Evolutionary conservation across 1,140 invertebrate genomes (phyloP).

Genomic region (Drosophila melanogaster): DNA sequence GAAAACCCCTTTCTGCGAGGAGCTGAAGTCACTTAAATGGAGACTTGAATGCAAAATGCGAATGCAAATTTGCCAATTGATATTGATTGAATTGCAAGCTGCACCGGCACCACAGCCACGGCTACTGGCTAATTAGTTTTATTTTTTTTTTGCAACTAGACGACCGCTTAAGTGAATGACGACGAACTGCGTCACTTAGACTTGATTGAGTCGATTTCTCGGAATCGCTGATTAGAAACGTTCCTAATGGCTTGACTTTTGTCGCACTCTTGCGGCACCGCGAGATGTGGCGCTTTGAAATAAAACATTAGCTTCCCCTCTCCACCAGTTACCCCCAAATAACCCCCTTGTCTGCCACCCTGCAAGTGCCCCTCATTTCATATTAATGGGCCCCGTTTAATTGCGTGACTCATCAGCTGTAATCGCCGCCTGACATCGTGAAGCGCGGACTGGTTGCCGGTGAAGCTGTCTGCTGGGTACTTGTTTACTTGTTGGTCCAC

Average conservation of each 20-base stretch:
- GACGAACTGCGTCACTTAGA: slow-evolving; percentile 39
- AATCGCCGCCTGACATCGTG: slow-evolving; percentile 24
- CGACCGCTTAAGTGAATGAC: slow-evolving; percentile 50
- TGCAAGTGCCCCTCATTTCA: slow-evolving; percentile 33
- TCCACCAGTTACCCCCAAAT: not conserved
- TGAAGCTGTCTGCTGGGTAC: slow-evolving; percentile 5
- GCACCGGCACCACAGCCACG: slow-evolving; percentile 10
- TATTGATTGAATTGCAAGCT: slow-evolving; percentile 76
- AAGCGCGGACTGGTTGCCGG: not conserved
- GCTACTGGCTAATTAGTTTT: slow-evolving; percentile 74
- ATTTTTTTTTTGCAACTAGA: slow-evolving; percentile 58
- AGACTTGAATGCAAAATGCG: slow-evolving; percentile 64
- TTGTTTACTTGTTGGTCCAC: not conserved
- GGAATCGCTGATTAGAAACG: slow-evolving; percentile 74
- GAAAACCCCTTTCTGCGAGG: slow-evolving; percentile 16
- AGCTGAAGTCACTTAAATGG: slow-evolving; percentile 68
- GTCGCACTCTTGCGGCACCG: slow-evolving; percentile 16
- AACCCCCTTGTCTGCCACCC: not conserved
- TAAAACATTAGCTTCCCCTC: slow-evolving; percentile 4
- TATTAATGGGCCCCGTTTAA: slow-evolving; percentile 59
- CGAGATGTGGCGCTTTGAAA: not conserved
- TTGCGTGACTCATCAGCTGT: slow-evolving; percentile 58
- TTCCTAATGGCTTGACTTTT: slow-evolving; percentile 54
- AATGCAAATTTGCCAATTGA: slow-evolving; percentile 82
- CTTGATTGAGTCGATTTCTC: slow-evolving; percentile 41